Conservation (phyloP, 64 coral and sea anemone species). For the Hydrozoanthus tunicans region DNA sequence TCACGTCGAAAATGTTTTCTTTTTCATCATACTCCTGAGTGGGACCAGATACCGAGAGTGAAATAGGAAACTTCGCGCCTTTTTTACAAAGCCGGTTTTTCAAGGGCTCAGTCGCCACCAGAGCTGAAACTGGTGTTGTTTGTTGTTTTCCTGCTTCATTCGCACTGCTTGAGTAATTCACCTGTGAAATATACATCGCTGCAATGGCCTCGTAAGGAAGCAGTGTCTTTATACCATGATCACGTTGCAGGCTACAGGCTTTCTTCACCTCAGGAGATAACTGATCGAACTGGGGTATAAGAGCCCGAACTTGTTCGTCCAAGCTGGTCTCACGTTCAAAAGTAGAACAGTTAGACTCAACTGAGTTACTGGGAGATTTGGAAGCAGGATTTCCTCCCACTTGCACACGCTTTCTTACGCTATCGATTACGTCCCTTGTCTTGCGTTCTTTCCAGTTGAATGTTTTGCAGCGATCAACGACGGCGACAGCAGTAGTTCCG, state of each 20-base stretch:
- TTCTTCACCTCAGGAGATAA: constrained; percentile 32
- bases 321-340: constrained; percentile 36
- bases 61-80: not conserved
- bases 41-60: not conserved
- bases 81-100: not conserved
- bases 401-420: constrained; percentile 39
- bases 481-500: not conserved
- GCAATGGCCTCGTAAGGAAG: constrained; percentile 33
- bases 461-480: not conserved
- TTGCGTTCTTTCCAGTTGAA: constrained; percentile 40
- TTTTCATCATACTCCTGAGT: not conserved
- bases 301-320: constrained; percentile 30
- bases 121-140: not conserved
- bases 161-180: not conserved
- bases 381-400: not conserved
- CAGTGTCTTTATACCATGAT: constrained; percentile 35
- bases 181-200: constrained; percentile 12
- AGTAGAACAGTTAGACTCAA: not conserved
- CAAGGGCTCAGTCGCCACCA: not conserved
- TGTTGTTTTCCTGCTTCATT: not conserved
- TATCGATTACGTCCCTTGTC: constrained; percentile 35
- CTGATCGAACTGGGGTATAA: constrained; percentile 20
- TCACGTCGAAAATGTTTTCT: not conserved
- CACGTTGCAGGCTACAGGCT: constrained; percentile 8
- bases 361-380: constrained; percentile 3